These are phyloP conservation scores for Sminthurides aquaticus DNA, from an alignment of 2,888 invertebrate species.

Conservation along the genomic window DNA sequence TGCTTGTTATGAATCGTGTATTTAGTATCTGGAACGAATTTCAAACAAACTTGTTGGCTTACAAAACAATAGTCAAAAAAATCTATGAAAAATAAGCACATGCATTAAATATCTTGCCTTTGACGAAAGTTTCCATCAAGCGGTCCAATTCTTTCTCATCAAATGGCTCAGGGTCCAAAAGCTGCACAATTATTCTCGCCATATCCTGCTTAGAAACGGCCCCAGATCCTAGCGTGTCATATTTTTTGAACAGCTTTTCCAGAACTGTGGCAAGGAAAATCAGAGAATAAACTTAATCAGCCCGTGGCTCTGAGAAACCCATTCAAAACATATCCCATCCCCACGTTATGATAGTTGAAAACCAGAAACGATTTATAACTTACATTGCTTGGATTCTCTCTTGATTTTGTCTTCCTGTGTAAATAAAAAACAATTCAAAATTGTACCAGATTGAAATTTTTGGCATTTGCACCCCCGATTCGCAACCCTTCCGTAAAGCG, in stretches of 20 bases:
- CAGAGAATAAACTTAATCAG: neutral
- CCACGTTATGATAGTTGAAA: too few relatives aligned
- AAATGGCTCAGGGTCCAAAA: slow-evolving; percentile 6
- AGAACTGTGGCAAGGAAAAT: slow-evolving; percentile 3
- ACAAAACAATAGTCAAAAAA: neutral
- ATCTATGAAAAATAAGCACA: neutral
- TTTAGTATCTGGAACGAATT: slow-evolving; percentile 12
- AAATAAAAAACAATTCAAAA: neutral
- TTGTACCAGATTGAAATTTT: too few relatives aligned
- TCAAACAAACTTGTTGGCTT: too few relatives aligned
- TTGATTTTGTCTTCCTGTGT: slow-evolving; percentile 21
- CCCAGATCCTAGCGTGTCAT: slow-evolving; percentile 4
- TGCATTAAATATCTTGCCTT: slow-evolving; percentile 12
- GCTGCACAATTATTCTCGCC: neutral
- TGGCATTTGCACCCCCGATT: too few relatives aligned
- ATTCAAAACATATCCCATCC: too few relatives aligned
- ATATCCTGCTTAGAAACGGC: slow-evolving; percentile 12
- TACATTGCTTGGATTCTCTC: slow-evolving; percentile 18
- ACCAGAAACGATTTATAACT: too few relatives aligned
- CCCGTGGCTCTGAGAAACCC: too few relatives aligned
- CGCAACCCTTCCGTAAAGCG: too few relatives aligned
- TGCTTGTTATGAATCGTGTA: slow-evolving; percentile 19
- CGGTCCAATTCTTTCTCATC: slow-evolving; percentile 9
- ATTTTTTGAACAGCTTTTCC: slow-evolving; percentile 19
- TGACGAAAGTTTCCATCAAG: slow-evolving; percentile 11